These are phyloP conservation scores for Rhopalosiphum maidis DNA, from an alignment of 1,140 invertebrate genomes.

Conservation along the genomic window DNA sequence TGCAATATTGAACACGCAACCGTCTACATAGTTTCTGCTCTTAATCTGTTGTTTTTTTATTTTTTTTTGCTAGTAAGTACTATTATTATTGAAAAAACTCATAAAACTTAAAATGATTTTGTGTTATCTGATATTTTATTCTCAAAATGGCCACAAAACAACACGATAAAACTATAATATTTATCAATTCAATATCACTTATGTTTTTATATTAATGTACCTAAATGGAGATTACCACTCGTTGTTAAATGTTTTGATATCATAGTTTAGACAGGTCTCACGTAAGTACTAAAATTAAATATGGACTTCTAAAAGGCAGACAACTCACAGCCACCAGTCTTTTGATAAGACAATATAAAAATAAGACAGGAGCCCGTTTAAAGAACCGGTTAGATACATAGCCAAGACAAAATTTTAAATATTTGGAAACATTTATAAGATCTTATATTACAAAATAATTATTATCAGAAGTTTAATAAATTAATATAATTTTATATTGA, in stretches of 20 bases:
- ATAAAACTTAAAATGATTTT: no score
- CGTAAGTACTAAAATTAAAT: background rate
- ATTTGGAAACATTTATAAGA: no score
- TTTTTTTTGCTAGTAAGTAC: background rate
- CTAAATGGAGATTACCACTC: background rate
- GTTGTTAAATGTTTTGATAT: background rate
- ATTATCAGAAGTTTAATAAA: no score
- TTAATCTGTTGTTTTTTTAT: background rate
- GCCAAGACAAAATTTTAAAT: no score
- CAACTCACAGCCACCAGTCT: background rate
- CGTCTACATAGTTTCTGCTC: background rate
- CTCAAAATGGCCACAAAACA: background rate
- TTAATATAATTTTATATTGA: no score
- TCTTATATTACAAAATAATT: no score
- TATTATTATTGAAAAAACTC: no score
- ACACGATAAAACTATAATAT: background rate
- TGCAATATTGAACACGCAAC: no score
- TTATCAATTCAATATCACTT: background rate
- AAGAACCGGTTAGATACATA: no score
- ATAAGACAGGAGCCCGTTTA: no score
- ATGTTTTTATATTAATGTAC: background rate
- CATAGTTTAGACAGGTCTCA: background rate
- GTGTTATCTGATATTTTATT: background rate
- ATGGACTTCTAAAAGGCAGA: background rate
- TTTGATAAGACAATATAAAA: background rate